Base-by-base conservation (phyloP, 2,797 vertebrate genomes). In the Loriculus beryllinus region DNA sequence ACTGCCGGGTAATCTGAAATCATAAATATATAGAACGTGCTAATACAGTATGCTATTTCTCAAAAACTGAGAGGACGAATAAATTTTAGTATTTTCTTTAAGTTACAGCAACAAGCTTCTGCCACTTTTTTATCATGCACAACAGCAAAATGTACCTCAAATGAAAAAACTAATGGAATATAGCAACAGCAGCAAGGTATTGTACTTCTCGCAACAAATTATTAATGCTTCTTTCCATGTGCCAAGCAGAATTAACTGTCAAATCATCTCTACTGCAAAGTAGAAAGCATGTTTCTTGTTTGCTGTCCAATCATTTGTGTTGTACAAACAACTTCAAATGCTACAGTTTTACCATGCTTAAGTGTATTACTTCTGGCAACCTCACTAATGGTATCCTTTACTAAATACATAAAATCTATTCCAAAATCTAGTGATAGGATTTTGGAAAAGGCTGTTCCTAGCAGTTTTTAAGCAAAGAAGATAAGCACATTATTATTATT, bases 301-400 rank as follows among this genome's bases (percentile, higher is more conserved):
- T 96, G 93, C 84, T 91, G 88, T 77, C 87, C 95, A 92, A 90
- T 91, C 97, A 67, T 93, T 94, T 87, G 4, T 82, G 67, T 77
- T 96, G 78, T 48, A 93, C 40, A 67, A 79, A 57, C 80, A 96
- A 82, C 62, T 94, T 60, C 76, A 93, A 49, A 93, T 14, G 17
- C 82, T 64, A 90, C 10, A 43, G 68, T 86, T 96, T 97, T 97
- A 95, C 90, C 95, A 95, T 86, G 95, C 33, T 71, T 49, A 64
- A 96, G 56, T 29, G 22, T 92, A 93, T 96, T 96, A 95, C 69
- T 97, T 94, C 91, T 91, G 86, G 97, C 71, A 95, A 93, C 74
- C 63, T 93, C 82, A 79, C 47, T 96, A 96, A 97, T 25, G 29
- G 21, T 86, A 90, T 87, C 96, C 92, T 96, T 96, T 92, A 94